phyloP scores from a whole-genome alignment of 2,113 vertebrate species.

The Mus pahari region DNA sequence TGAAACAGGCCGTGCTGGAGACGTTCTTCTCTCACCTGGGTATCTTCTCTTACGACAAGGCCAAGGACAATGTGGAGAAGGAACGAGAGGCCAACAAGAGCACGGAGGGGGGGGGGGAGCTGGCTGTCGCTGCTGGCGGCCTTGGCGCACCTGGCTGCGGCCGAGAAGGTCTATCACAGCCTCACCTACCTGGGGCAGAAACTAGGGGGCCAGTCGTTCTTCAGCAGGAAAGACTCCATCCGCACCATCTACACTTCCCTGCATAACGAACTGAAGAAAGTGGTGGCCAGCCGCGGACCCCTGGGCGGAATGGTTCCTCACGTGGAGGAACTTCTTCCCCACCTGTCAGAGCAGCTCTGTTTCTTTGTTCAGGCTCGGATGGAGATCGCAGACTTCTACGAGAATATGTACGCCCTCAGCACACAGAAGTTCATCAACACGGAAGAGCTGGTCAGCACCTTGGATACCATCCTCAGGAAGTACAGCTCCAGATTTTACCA shows the following conservation, averaged over 20 bases:
- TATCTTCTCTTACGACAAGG: constrained; percentile 96
- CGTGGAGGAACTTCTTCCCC: constrained; percentile 96
- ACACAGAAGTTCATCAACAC: constrained; percentile 95
- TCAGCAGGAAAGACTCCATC: constrained; percentile 98
- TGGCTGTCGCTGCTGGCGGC: constrained; percentile 95
- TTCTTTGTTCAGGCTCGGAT: constrained; percentile 97
- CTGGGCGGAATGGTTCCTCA: constrained; percentile 89
- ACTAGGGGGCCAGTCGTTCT: constrained; percentile 98
- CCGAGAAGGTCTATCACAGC: constrained; percentile 98
- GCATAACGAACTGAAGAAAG: constrained; percentile 96
- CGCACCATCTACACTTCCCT: constrained; percentile 97
- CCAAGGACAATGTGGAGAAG: constrained; percentile 98
- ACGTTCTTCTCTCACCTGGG: constrained; percentile 98
- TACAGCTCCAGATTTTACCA: constrained; percentile 99
- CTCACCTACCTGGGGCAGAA: constrained; percentile 98
- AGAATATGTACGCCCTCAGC: constrained; percentile 96
- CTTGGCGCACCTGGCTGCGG: constrained; percentile 95
- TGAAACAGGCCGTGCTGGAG: constrained; percentile 95
- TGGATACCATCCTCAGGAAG: constrained; percentile 94
- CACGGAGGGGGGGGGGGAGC: constrained; percentile 90
- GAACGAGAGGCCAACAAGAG: constrained; percentile 95
- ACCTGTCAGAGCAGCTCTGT: constrained; percentile 98
- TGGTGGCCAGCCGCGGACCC: constrained; percentile 91
- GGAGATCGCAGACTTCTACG: constrained; percentile 98
- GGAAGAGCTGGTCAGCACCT: constrained; percentile 92